phyloP scores from a whole-genome alignment of 2,888 invertebrate genomes.

The Polydrusus tereticollis region DNA sequence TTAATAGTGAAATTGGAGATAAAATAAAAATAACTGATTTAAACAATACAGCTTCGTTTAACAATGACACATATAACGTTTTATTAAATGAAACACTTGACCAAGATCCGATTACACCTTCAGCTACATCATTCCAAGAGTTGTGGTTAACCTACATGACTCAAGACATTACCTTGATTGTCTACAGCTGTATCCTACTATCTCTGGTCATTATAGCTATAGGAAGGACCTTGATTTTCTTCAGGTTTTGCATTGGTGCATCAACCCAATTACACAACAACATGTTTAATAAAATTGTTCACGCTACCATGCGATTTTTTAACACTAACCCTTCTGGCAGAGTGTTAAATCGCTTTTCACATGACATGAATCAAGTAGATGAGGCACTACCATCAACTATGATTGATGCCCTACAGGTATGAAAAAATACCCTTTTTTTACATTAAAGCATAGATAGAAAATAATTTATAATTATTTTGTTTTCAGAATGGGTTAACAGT shows the following conservation, averaged over 20 bases:
- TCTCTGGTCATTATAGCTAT: conserved; percentile 65
- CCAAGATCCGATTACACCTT: not conserved
- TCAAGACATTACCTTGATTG: conserved; percentile 58
- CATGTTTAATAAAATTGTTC: conserved; percentile 69
- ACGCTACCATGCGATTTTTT: conserved; percentile 75
- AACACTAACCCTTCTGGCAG: conserved; percentile 74
- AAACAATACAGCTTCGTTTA: not conserved
- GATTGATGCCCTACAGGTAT: conserved; percentile 65
- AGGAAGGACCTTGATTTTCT: conserved; percentile 67
- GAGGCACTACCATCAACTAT: conserved; percentile 67
- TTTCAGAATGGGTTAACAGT: conserved; percentile 51
- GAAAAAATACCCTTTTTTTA: not conserved
- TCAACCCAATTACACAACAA: conserved; percentile 70
- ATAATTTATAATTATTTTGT: not conserved
- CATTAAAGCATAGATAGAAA: not conserved
- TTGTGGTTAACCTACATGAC: conserved; percentile 48
- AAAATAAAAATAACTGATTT: not conserved
- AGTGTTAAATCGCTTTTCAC: conserved; percentile 77
- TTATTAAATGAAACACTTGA: not conserved
- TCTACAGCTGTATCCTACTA: conserved; percentile 56
- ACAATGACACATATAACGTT: not conserved
- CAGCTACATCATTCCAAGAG: conserved; percentile 23
- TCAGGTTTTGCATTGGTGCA: conserved; percentile 68
- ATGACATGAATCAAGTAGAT: conserved; percentile 73
- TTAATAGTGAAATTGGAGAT: not conserved